Evolutionary conservation across 2,888 invertebrate species (phyloP).

Genomic region (Clunio marinus): DNA sequence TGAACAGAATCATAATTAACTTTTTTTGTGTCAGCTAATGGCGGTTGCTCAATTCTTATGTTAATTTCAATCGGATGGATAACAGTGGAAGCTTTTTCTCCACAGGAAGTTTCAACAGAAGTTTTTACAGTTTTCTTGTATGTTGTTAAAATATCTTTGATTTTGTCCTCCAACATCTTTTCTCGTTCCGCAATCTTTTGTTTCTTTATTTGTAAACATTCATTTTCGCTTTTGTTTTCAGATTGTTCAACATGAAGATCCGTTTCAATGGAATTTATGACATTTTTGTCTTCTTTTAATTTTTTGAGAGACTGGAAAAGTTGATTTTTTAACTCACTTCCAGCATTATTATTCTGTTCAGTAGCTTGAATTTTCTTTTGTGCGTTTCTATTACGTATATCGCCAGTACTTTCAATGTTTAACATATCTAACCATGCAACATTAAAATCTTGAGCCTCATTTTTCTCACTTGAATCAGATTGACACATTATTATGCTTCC

Average conservation of each 20-base stretch:
- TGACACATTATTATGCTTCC: slow-evolving; percentile 49
- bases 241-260: no score
- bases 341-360: no score
- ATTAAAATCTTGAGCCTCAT: neutral
- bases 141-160: slow-evolving; percentile 44
- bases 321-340: no score
- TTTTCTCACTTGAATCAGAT: slow-evolving; percentile 40
- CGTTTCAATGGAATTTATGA: no score
- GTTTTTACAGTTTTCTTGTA: slow-evolving; percentile 38
- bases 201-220: no score
- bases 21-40: slow-evolving; percentile 24
- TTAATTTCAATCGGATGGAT: slow-evolving; percentile 45
- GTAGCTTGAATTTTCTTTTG: no score
- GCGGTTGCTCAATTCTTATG: slow-evolving; percentile 44
- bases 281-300: no score
- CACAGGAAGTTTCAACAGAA: neutral
- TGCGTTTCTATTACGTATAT: no score
- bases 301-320: no score
- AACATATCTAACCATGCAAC: neutral
- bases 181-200: slow-evolving; percentile 46
- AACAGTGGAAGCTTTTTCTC: neutral
- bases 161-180: slow-evolving; percentile 43
- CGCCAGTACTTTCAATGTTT: no score
- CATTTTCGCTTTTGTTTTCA: slow-evolving; percentile 37
- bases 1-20: slow-evolving; percentile 27